phyloP scores from a whole-genome alignment of 2,888 invertebrate genomes.

The Ormyrus labotus region DNA sequence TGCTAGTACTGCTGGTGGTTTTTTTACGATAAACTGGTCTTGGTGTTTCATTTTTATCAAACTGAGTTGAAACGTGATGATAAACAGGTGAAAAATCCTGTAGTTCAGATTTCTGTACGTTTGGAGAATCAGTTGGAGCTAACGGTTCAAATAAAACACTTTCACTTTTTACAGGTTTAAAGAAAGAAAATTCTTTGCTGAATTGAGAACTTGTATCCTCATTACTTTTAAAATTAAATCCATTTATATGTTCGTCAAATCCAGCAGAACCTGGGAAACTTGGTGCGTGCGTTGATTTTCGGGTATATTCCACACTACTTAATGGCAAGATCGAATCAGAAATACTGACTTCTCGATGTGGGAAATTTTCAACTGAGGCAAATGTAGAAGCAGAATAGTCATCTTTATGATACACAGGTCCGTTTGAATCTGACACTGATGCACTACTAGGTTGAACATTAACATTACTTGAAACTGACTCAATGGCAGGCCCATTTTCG shows the following conservation, averaged over 20 bases:
- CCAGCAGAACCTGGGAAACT: conserved; percentile 32
- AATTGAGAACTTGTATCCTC: conserved; percentile 59
- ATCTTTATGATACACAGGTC: conserved; percentile 56
- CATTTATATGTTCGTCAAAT: conserved; percentile 63
- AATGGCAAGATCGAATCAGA: conserved; percentile 40
- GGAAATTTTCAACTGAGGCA: not conserved
- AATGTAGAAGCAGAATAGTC: conserved; percentile 51
- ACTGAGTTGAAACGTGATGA: conserved; percentile 56
- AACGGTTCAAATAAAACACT: conserved; percentile 60
- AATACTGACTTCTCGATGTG: not conserved
- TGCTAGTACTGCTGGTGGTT: not conserved
- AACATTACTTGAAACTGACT: conserved; percentile 23
- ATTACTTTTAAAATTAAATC: conserved; percentile 68
- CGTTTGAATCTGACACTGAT: conserved; percentile 46
- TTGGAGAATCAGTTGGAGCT: conserved; percentile 60
- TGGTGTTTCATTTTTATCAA: conserved; percentile 57
- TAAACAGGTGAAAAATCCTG: conserved; percentile 63
- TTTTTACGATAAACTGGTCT: conserved; percentile 43
- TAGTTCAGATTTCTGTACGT: conserved; percentile 57
- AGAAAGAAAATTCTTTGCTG: conserved; percentile 64
- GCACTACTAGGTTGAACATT: conserved; percentile 18
- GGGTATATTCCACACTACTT: conserved; percentile 28
- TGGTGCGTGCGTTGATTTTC: conserved; percentile 35
- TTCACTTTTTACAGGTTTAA: conserved; percentile 62
- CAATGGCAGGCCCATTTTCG: conserved; percentile 31